Conservation (phyloP, 2,888 invertebrate genomes). For the Alentia gelatinosa region DNA sequence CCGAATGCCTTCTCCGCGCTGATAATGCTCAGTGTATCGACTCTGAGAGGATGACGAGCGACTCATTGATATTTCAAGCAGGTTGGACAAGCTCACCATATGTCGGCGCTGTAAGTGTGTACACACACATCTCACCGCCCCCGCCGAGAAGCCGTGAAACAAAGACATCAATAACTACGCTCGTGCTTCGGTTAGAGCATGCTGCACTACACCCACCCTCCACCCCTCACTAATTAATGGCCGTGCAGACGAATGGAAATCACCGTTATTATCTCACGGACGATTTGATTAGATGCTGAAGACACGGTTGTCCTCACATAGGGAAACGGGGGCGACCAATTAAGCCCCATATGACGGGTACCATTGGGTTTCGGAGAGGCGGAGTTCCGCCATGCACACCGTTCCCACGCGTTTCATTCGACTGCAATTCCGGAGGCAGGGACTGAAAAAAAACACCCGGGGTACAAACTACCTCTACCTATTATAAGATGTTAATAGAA, state of each 20-base stretch:
- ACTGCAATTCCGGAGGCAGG: slow-evolving; percentile 3
- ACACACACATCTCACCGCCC: no score
- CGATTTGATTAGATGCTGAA: neutral
- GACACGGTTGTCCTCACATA: neutral
- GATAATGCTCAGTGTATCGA: neutral
- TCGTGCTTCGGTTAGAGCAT: neutral
- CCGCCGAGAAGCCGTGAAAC: neutral
- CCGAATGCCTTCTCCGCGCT: neutral
- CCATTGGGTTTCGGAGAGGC: neutral
- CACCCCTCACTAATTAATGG: slow-evolving; percentile 1
- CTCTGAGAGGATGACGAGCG: neutral
- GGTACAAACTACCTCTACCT: slow-evolving; percentile 4
- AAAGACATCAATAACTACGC: slow-evolving; percentile 3
- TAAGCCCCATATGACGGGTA: neutral
- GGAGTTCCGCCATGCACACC: neutral
- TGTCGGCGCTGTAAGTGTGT: neutral
- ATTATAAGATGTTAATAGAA: slow-evolving; percentile 45
- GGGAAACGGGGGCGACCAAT: neutral
- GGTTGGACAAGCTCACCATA: neutral
- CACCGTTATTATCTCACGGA: neutral
- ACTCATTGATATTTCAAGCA: neutral
- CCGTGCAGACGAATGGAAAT: neutral
- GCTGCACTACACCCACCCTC: neutral
- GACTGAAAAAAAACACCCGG: neutral
- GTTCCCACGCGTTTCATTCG: slow-evolving; percentile 1